Percentiles rank a stretch among this genome's conserved stretches.
Conservation (phyloP, 2,113 vertebrate genomes). For the Antechinus flavipes region DNA sequence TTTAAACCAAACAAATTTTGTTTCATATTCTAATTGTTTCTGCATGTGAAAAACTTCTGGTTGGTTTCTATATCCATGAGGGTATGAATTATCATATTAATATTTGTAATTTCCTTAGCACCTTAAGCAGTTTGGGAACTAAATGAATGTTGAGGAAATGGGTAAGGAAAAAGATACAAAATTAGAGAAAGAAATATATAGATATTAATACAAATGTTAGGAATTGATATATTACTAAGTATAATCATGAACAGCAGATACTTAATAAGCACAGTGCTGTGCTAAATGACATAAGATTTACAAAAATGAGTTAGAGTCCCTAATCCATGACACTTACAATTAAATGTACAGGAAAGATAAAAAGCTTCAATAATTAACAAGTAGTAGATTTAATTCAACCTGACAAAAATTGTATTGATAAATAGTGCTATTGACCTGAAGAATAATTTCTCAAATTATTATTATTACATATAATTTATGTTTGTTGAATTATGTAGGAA, state of each 20-base stretch:
- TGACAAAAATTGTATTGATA: not conserved
- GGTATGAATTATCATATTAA: not conserved
- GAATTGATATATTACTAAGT: not conserved
- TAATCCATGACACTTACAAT: not conserved
- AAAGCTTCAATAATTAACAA: not conserved
- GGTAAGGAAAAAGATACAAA: not conserved
- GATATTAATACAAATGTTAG: conserved; percentile 39
- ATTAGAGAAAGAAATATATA: not conserved
- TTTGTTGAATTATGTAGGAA: not conserved
- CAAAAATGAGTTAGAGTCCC: conserved; percentile 35
- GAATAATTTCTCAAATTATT: no score
- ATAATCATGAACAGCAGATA: conserved; percentile 15
- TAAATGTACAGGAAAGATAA: not conserved
- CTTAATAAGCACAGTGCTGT: conserved; percentile 36
- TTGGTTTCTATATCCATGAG: not conserved
- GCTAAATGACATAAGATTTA: conserved; percentile 53
- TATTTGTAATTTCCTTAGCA: not conserved
- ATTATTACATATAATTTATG: not conserved
- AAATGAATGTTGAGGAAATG: not conserved
- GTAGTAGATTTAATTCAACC: not conserved
- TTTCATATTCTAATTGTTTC: not conserved
- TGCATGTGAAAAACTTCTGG: not conserved
- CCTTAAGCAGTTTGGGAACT: not conserved
- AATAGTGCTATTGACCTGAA: not conserved
- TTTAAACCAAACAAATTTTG: not conserved